Conservation (phyloP, 1,140 invertebrate genomes). For the Ptiloglossa arizonensis region DNA sequence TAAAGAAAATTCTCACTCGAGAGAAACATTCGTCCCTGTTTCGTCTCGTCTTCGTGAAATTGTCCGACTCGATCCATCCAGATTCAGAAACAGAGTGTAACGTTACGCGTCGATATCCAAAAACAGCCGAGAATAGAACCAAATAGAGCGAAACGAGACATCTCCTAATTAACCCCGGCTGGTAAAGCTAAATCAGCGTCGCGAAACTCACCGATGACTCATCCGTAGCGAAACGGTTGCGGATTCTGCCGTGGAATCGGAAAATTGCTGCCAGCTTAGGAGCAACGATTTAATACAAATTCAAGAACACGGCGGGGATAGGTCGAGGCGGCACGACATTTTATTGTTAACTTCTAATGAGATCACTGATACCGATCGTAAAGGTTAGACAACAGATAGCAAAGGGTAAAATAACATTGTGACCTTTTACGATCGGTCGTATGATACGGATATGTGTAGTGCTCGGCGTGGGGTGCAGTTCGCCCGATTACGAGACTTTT, state of each 20-base stretch:
- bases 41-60: no score
- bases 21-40: no score
- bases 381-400: conserved; percentile 61
- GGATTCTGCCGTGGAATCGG: neutral
- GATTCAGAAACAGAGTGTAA: no score
- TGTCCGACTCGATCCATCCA: no score
- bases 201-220: no score
- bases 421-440: conserved; percentile 58
- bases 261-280: neutral
- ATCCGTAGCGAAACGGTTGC: no score
- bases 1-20: no score
- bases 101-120: no score
- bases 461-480: conserved; percentile 23
- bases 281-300: conserved; percentile 32
- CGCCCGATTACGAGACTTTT: conserved; percentile 45
- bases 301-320: conserved; percentile 45
- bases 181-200: no score
- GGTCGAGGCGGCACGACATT: conserved; percentile 59
- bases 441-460: conserved; percentile 59
- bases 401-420: conserved; percentile 56
- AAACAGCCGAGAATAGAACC: no score
- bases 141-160: no score
- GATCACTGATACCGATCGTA: conserved; percentile 64
- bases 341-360: conserved; percentile 67
- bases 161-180: no score